phyloP scores from a whole-genome alignment of 2,888 invertebrate genomes.

The Synanthedon myopaeformis region DNA sequence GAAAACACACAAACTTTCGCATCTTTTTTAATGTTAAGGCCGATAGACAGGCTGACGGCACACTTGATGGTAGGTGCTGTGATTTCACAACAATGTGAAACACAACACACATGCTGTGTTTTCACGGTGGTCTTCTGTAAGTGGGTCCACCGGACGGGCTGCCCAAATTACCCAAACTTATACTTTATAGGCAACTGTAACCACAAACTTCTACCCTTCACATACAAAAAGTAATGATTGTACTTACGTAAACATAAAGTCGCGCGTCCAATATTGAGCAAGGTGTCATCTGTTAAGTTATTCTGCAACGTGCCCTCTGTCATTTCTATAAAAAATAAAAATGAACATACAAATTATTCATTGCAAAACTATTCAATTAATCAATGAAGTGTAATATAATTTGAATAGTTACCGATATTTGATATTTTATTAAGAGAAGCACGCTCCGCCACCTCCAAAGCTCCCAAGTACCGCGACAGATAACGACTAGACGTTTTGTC shows the following conservation, averaged over 20 bases:
- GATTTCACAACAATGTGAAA: too few species aligned
- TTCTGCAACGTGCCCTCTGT: slow-evolving; percentile 39
- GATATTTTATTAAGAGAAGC: slow-evolving; percentile 51
- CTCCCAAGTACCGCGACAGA: slow-evolving; percentile 52
- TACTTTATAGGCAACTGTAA: too few species aligned
- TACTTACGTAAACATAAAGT: slow-evolving; percentile 50
- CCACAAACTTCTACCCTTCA: background rate
- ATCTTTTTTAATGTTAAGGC: too few species aligned
- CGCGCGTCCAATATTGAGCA: slow-evolving; percentile 29
- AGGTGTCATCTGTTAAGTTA: slow-evolving; percentile 30
- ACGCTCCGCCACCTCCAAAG: slow-evolving; percentile 48
- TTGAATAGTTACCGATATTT: slow-evolving; percentile 28
- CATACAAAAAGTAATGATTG: background rate
- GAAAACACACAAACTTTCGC: too few species aligned
- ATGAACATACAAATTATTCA: background rate
- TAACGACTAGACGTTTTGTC: slow-evolving; percentile 59
- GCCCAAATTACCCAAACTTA: too few species aligned
- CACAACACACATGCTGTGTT: too few species aligned
- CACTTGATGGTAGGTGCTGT: too few species aligned
- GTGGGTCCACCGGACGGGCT: too few species aligned
- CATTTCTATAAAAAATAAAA: slow-evolving; percentile 21
- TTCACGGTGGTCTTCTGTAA: too few species aligned
- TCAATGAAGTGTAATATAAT: too few species aligned
- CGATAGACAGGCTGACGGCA: too few species aligned
- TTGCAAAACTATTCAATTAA: too few species aligned